phyloP scores from a whole-genome alignment of 2,888 invertebrate genomes.

The Hyposoter dolosus region DNA sequence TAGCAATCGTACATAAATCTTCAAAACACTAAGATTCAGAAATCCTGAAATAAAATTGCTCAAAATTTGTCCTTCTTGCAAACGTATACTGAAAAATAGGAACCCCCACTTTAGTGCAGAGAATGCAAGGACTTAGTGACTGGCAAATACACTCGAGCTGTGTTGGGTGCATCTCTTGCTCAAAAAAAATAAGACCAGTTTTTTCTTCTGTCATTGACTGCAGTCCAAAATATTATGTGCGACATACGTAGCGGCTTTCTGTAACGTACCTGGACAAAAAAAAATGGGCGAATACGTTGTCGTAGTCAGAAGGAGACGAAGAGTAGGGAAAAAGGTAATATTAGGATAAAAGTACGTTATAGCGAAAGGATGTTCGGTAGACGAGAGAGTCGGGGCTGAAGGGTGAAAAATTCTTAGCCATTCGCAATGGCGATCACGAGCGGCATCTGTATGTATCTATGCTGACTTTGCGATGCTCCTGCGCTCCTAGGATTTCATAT shows the following conservation, averaged over 20 bases:
- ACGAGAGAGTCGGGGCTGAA: background rate
- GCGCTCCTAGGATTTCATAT: constrained; percentile 35
- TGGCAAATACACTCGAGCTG: background rate
- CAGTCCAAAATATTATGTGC: background rate
- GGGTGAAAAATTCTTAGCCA: constrained; percentile 69
- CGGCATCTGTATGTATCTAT: constrained; percentile 36
- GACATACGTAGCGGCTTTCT: background rate
- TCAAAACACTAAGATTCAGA: no score
- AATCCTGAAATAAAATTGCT: no score
- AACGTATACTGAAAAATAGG: no score
- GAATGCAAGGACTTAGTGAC: no score
- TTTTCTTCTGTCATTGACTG: background rate
- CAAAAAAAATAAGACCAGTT: background rate
- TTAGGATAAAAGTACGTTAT: background rate
- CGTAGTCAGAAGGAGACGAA: background rate
- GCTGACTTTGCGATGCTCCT: constrained; percentile 44
- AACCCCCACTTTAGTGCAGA: no score
- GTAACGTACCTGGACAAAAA: background rate
- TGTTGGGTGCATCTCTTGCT: background rate
- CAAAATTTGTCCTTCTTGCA: no score
- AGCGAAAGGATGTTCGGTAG: background rate
- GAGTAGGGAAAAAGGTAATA: background rate
- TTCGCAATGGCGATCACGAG: constrained; percentile 61
- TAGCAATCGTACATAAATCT: no score
- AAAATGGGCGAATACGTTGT: background rate